Conservation (phyloP, 2,888 invertebrate genomes). For the Anthrax anthrax region DNA sequence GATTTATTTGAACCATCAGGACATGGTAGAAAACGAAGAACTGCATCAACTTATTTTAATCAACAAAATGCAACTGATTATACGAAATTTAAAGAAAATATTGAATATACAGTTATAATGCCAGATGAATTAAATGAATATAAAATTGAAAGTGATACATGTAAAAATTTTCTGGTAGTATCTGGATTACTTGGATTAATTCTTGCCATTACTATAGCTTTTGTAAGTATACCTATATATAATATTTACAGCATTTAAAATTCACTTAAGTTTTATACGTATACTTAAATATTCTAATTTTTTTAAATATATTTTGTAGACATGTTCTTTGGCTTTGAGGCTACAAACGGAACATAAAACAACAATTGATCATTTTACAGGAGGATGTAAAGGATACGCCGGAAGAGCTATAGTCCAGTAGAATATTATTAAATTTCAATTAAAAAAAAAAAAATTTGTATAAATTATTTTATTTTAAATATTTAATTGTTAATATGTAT, state of each 20-base stretch:
- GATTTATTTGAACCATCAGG: slow-evolving; percentile 72
- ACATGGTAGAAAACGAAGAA: slow-evolving; percentile 38
- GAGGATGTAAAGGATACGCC: slow-evolving; percentile 49
- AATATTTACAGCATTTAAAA: too few species aligned
- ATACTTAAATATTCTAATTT: too few species aligned
- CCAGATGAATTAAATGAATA: slow-evolving; percentile 45
- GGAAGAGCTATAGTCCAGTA: slow-evolving; percentile 65
- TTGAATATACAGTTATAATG: slow-evolving; percentile 78
- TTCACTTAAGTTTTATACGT: too few species aligned
- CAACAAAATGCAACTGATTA: slow-evolving; percentile 28
- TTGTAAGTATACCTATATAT: slow-evolving; percentile 18
- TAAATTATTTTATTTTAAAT: too few species aligned
- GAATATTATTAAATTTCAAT: too few species aligned
- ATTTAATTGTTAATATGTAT: too few species aligned
- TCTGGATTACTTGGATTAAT: slow-evolving; percentile 24
- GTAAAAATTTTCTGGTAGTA: slow-evolving; percentile 22
- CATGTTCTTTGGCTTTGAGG: slow-evolving; percentile 21
- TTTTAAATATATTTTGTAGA: too few species aligned
- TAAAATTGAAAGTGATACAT: slow-evolving; percentile 17
- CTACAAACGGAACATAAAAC: slow-evolving; percentile 22
- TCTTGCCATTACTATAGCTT: slow-evolving; percentile 22
- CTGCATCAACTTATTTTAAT: slow-evolving; percentile 15
- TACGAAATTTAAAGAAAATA: slow-evolving; percentile 67
- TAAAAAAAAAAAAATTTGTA: too few species aligned
- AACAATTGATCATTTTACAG: slow-evolving; percentile 35